phyloP scores from a whole-genome alignment of 2,113 vertebrate genomes.

The Pseudois nayaur region DNA sequence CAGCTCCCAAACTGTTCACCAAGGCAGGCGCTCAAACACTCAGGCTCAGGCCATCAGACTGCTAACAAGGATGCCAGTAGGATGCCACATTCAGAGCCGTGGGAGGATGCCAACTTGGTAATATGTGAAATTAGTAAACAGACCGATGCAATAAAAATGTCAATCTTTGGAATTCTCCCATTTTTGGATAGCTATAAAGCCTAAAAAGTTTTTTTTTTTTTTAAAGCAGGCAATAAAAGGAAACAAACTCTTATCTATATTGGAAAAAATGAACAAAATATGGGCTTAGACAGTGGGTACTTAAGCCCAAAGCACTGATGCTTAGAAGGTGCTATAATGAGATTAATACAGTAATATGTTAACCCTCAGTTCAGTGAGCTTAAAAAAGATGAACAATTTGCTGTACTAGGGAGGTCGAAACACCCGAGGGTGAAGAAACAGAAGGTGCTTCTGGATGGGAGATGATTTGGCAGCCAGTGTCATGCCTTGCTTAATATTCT shows the following conservation, averaged over 20 bases:
- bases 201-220: neutral
- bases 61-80: neutral
- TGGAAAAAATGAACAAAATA: slow-evolving; percentile 23
- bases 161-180: neutral
- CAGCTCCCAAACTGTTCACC: slow-evolving; percentile 3
- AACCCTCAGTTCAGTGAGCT: neutral
- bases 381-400: neutral
- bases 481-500: neutral
- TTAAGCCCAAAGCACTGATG: neutral
- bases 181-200: slow-evolving; percentile 3
- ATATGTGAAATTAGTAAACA: slow-evolving; percentile 28
- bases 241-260: neutral
- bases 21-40: neutral
- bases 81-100: neutral
- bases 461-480: neutral
- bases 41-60: neutral
- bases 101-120: neutral
- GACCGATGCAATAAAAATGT: neutral
- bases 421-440: neutral
- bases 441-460: slow-evolving; percentile 13
- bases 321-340: neutral
- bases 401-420: neutral
- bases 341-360: neutral
- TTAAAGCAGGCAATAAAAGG: neutral
- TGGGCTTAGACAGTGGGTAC: neutral